phyloP scores from a whole-genome alignment of 2,113 vertebrate species.

The Hylia prasina region DNA sequence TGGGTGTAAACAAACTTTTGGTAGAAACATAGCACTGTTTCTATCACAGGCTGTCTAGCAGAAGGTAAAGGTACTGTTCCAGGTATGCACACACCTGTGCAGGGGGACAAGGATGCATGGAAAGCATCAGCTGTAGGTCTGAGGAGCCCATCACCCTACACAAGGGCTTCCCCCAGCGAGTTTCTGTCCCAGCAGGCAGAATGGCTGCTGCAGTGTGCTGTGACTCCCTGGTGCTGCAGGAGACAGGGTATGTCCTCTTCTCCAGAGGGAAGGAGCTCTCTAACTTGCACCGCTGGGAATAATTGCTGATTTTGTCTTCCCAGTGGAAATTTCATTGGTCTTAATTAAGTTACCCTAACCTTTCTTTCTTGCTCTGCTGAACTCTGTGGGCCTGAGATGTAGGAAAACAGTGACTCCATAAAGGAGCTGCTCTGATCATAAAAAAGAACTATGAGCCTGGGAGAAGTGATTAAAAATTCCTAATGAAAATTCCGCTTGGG shows the following conservation, averaged over 20 bases:
- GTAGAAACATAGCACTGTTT: background rate
- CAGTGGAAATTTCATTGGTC: background rate
- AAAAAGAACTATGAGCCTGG: background rate
- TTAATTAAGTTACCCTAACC: background rate
- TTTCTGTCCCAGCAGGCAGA: background rate
- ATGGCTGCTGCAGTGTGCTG: accelerated
- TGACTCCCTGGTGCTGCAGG: accelerated
- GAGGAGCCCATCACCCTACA: background rate
- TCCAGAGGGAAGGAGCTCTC: background rate
- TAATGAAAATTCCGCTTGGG: background rate
- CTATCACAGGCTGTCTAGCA: background rate
- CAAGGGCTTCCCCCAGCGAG: accelerated
- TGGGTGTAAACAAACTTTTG: background rate
- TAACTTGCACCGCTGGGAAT: background rate
- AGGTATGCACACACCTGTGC: accelerated
- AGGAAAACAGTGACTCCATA: background rate
- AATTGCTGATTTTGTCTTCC: background rate
- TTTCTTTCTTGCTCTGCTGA: background rate
- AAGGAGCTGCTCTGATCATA: background rate
- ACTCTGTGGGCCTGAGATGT: accelerated
- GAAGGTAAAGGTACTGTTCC: background rate
- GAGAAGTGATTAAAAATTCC: background rate
- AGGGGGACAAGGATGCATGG: no score
- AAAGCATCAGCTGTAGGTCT: background rate
- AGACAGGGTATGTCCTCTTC: background rate